Conservation (phyloP, 2,797 vertebrate species). For the Aotus griseimembra region DNA sequence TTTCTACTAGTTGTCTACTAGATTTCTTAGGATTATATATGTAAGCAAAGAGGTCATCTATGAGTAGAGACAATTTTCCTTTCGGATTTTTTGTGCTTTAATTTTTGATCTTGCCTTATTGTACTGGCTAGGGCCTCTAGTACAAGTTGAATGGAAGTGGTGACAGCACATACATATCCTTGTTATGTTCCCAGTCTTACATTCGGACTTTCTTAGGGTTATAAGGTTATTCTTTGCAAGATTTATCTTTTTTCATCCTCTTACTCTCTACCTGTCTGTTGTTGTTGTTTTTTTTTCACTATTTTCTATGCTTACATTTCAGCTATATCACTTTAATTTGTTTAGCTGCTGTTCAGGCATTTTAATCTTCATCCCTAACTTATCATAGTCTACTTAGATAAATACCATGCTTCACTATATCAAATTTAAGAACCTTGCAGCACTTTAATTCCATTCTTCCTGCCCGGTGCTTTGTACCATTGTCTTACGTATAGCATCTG, state of each 20-base stretch:
- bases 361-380: neutral
- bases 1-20: neutral
- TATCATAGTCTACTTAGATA: neutral
- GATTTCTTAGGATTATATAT: neutral
- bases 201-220: neutral
- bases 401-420: too few species aligned
- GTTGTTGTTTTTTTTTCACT: neutral
- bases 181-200: neutral
- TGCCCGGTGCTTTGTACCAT: neutral
- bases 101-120: neutral
- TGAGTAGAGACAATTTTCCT: neutral
- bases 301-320: neutral
- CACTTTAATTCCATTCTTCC: neutral
- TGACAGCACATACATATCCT: too few species aligned
- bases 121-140: neutral
- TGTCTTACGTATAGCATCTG: neutral
- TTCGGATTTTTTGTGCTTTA: neutral
- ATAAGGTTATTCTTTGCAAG: neutral
- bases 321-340: neutral
- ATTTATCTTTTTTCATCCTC: neutral
- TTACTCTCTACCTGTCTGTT: neutral
- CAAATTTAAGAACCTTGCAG: neutral
- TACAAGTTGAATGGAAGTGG: neutral
- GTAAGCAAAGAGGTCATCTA: neutral
- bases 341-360: neutral